Evolutionary conservation across 2,113 vertebrate genomes (phyloP).

Genomic region (Ardeotis arabs): DNA sequence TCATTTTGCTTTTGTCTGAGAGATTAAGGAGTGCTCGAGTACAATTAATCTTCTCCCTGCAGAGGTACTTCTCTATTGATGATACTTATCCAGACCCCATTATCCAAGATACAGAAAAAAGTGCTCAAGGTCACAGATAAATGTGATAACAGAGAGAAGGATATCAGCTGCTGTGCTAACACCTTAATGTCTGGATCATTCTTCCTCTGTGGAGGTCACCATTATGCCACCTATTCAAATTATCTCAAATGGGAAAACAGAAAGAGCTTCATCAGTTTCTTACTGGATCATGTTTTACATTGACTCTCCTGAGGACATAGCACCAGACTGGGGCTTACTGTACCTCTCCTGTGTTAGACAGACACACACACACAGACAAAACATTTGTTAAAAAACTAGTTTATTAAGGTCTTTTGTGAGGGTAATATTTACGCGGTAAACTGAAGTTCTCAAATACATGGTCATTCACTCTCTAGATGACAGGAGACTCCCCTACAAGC

Average conservation of each 20-base stretch:
- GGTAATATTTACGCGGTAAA: background rate
- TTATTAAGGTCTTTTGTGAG: background rate
- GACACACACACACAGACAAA: background rate
- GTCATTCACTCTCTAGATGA: accelerated
- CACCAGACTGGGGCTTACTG: background rate
- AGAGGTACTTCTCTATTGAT: background rate
- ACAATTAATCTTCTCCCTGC: conserved; percentile 3
- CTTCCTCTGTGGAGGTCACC: background rate
- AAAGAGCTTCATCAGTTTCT: background rate
- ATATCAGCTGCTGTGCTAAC: background rate
- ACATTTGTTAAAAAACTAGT: background rate
- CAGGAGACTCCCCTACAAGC: background rate
- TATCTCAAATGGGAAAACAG: background rate
- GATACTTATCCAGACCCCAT: background rate
- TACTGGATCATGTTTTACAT: background rate
- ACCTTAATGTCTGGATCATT: background rate
- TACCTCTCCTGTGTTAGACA: background rate
- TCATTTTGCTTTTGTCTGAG: background rate
- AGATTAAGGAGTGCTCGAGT: background rate
- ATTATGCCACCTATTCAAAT: background rate
- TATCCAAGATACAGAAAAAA: background rate
- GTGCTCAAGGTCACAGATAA: background rate
- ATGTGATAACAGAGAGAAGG: background rate
- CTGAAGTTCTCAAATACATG: background rate
- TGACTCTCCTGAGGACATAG: background rate